Percentiles rank a stretch among this genome's conserved stretches.
phyloP scores from a whole-genome alignment of 2,888 invertebrate genomes.

The Caenorhabditis imperialis region DNA sequence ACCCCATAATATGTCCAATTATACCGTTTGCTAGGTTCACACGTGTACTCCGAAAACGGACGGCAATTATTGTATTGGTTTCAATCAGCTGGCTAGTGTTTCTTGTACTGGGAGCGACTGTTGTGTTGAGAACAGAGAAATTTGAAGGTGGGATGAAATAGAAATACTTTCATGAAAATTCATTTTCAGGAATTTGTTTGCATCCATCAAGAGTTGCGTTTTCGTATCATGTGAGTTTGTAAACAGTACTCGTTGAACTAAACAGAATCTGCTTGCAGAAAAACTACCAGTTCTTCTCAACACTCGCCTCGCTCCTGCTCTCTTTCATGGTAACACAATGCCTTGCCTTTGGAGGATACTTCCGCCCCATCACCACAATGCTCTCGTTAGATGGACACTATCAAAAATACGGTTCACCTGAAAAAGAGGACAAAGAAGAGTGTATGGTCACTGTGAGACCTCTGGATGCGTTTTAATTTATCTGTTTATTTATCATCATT shows the following conservation, averaged over 20 bases:
- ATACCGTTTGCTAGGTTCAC: slow-evolving; percentile 28
- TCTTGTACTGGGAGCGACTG: not conserved
- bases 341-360: slow-evolving; percentile 24
- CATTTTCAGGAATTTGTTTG: too few species aligned
- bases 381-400: slow-evolving; percentile 26
- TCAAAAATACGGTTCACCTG: slow-evolving; percentile 23
- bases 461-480: slow-evolving; percentile 18
- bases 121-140: not conserved
- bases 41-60: slow-evolving; percentile 27
- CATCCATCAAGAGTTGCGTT: not conserved
- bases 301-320: slow-evolving; percentile 18
- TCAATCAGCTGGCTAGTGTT: slow-evolving; percentile 19
- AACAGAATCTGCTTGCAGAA: slow-evolving; percentile 5
- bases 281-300: slow-evolving; percentile 15
- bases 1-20: slow-evolving; percentile 10
- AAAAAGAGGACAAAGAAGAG: slow-evolving; percentile 2
- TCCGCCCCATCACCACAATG: slow-evolving; percentile 27
- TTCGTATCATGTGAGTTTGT: slow-evolving; percentile 14
- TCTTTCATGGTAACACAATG: slow-evolving; percentile 32
- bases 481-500: not conserved
- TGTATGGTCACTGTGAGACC: slow-evolving; percentile 32
- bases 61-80: slow-evolving; percentile 22
- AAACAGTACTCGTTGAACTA: not conserved
- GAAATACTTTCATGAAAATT: too few species aligned
- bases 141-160: too few species aligned